These are phyloP conservation scores for Oxystoma pomonae DNA, from an alignment of 2,888 invertebrate species.

Conservation along the genomic window DNA sequence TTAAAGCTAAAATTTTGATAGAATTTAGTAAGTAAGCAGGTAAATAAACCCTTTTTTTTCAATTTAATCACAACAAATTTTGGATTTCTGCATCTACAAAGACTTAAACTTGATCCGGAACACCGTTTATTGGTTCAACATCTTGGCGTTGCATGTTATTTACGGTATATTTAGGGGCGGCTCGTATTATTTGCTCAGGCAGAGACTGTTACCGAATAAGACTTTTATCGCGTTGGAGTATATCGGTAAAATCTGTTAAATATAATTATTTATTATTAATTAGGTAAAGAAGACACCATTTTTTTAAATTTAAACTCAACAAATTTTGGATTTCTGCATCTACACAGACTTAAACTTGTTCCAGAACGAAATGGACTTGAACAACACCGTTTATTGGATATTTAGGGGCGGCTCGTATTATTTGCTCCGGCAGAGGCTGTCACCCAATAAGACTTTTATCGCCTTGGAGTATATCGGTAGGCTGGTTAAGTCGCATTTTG, in stretches of 20 bases:
- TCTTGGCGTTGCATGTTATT: slow-evolving; percentile 58
- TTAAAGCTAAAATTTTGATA: no score
- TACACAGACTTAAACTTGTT: slow-evolving; percentile 72
- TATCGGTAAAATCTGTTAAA: slow-evolving; percentile 65
- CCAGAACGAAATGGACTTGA: slow-evolving; percentile 70
- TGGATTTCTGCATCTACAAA: slow-evolving; percentile 71
- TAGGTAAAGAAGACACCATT: no score
- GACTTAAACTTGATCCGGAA: slow-evolving; percentile 70
- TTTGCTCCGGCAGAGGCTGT: slow-evolving; percentile 65
- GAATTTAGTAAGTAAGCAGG: no score
- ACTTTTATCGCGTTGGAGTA: slow-evolving; percentile 68
- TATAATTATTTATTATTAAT: no score
- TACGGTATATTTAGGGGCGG: slow-evolving; percentile 60
- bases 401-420: slow-evolving; percentile 69
- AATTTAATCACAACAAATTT: no score
- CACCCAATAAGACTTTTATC: slow-evolving; percentile 66
- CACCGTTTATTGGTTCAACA: slow-evolving; percentile 63
- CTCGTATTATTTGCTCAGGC: slow-evolving; percentile 69
- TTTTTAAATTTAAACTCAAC: no score
- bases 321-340: slow-evolving; percentile 74
- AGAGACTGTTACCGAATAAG: slow-evolving; percentile 66
- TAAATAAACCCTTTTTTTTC: no score
- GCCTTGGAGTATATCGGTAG: slow-evolving; percentile 66
- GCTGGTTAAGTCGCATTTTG: slow-evolving; percentile 59
- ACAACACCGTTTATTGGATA: slow-evolving; percentile 62